Percentiles rank a stretch among this genome's conserved stretches.
Conservation (phyloP, 2,888 invertebrate genomes). For the Cantharis rustica region DNA sequence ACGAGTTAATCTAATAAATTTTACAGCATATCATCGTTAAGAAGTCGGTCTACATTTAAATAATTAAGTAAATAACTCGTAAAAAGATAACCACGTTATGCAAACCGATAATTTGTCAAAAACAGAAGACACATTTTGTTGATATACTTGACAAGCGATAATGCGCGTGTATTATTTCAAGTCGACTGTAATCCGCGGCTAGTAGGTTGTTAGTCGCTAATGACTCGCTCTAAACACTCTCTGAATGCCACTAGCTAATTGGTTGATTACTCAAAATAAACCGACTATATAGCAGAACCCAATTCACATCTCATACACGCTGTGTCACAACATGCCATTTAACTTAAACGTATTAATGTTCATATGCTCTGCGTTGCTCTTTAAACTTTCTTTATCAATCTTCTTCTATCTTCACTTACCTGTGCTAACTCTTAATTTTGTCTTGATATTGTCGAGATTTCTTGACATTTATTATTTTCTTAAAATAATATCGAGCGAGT, state of each 20-base stretch:
- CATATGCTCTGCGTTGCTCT: background rate
- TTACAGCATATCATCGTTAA: background rate
- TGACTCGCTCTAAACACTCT: constrained; percentile 44
- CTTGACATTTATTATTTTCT: no score
- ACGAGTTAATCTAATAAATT: background rate
- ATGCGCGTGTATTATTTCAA: constrained; percentile 46
- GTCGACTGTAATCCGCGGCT: constrained; percentile 38
- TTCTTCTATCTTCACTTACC: background rate
- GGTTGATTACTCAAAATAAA: constrained; percentile 44
- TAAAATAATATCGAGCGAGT: no score
- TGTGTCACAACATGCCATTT: constrained; percentile 22
- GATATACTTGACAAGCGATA: constrained; percentile 50
- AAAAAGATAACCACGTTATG: constrained; percentile 11
- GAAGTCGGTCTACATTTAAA: background rate
- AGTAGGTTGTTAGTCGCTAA: constrained; percentile 46
- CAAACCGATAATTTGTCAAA: constrained; percentile 43
- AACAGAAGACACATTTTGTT: constrained; percentile 42
- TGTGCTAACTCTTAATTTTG: no score
- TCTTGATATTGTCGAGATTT: no score
- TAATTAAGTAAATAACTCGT: constrained; percentile 7
- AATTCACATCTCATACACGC: constrained; percentile 14
- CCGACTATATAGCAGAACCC: constrained; percentile 16
- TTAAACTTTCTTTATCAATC: background rate
- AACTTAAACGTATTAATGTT: constrained; percentile 10
- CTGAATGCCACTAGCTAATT: constrained; percentile 46